Conservation (phyloP, 2,113 vertebrate species). For the Dendrocopos noguchii region DNA sequence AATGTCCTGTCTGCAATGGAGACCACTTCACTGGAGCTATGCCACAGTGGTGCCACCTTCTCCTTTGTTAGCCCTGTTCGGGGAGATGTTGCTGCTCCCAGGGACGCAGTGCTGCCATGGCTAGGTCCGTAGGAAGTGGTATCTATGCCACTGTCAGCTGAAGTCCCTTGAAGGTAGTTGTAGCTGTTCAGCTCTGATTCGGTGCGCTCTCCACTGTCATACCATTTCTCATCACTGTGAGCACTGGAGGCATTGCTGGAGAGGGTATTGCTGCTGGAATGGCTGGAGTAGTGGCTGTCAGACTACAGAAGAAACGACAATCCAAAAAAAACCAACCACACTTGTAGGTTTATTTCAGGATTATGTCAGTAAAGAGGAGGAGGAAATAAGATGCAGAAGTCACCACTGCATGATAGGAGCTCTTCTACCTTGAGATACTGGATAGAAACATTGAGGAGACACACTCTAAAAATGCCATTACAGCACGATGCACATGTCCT, state of each 20-base stretch:
- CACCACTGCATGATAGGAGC: neutral
- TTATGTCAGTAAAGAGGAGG: neutral
- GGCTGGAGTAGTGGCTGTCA: slow-evolving; percentile 93
- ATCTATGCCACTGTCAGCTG: slow-evolving; percentile 93
- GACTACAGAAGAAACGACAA: slow-evolving; percentile 72
- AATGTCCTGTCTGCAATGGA: slow-evolving; percentile 86
- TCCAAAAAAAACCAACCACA: neutral
- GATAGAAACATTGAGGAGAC: neutral
- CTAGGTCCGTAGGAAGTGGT: slow-evolving; percentile 90
- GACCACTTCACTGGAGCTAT: slow-evolving; percentile 88
- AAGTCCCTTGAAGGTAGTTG: slow-evolving; percentile 90
- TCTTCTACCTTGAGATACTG: neutral
- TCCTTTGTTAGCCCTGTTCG: slow-evolving; percentile 80
- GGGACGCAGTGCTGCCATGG: slow-evolving; percentile 85
- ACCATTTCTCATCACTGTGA: slow-evolving; percentile 97
- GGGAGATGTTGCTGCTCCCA: slow-evolving; percentile 82
- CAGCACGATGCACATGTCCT: neutral
- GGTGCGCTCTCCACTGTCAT: slow-evolving; percentile 84
- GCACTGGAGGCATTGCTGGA: slow-evolving; percentile 93
- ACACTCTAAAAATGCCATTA: neutral
- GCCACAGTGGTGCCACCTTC: slow-evolving; percentile 86
- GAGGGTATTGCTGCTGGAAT: slow-evolving; percentile 96
- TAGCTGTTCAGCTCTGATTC: slow-evolving; percentile 90
- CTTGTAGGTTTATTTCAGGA: neutral
- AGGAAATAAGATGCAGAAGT: neutral